Evolutionary conservation across 2,113 vertebrate genomes (phyloP), one percentile per base, ranked within the genome.

Genomic region (Mus spicilegus): DNA sequence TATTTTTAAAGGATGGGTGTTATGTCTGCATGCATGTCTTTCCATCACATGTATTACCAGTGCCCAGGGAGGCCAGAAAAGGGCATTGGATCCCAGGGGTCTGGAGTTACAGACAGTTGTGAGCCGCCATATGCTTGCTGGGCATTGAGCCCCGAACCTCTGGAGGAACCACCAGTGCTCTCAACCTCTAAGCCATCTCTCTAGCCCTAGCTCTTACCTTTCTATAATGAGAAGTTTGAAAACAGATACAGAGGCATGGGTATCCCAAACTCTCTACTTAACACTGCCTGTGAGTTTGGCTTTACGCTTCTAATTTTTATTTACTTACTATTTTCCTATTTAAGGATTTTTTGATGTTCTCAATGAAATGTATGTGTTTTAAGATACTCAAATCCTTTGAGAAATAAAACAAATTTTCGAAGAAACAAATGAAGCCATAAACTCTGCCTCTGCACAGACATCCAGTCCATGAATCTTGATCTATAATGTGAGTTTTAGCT

Each of bases 261-360:
- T 93, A 93, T 33, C 78, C 88, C 39, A 49, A 90, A 89, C 51
- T 94, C 76, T 95, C 70, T 82, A 82, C 46, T 95, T 94, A 94
- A 82, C 90, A 95, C 36, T 95, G 67, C 30, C 73, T 77, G 28
- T 85, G 72, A 90, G 90, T 92, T 88, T 73, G 81, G 24, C 33
- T 51, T 93, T 95, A n/a, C 7, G 54, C 90, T 93, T 91, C 42
- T 88, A 96, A 78, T 76, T 91, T 91, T 87, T 93, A 92, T 92
- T 96, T 92, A 95, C 61, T 86, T 24, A 42, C 49, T 82, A 77
- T 30, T 77, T 80, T 90, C 90, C 93, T 90, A 85, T 81, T 73
- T 67, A 1, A 76, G 89, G 51, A 58, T 5, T 82, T 10, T 10
- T 87, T 89, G 22, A 91, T 86, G 19, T 75, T 94, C 69, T 87